phyloP scores from a whole-genome alignment of 2,797 vertebrate genomes.

The Sebastes itinus region DNA sequence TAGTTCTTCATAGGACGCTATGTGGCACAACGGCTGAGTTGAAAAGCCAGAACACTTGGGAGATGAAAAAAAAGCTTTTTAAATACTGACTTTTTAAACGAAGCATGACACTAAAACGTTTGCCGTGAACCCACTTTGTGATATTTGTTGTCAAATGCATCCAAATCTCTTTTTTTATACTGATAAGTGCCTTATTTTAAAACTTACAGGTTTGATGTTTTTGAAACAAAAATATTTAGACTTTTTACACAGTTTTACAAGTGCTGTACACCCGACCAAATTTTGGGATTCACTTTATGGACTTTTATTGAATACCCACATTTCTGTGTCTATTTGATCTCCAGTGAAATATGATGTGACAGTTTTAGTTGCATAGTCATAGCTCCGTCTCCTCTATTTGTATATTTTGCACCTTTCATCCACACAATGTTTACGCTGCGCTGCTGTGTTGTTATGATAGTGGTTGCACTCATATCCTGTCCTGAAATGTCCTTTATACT shows the following conservation, averaged over 20 bases:
- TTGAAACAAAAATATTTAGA: constrained; percentile 17
- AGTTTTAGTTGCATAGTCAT: constrained; percentile 23
- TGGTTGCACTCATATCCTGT: constrained; percentile 28
- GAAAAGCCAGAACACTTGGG: constrained; percentile 53
- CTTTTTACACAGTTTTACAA: constrained; percentile 25
- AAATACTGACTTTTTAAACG: constrained; percentile 41
- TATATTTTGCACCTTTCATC: constrained; percentile 85
- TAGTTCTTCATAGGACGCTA: constrained; percentile 54
- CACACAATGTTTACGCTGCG: constrained; percentile 73
- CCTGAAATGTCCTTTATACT: neutral
- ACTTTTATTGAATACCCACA: neutral
- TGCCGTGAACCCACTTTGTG: constrained; percentile 56
- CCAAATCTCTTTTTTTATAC: constrained; percentile 46
- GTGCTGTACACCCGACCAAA: constrained; percentile 39
- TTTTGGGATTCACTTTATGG: constrained; percentile 23
- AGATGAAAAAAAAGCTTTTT: constrained; percentile 48
- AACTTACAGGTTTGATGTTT: constrained; percentile 29
- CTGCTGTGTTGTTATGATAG: constrained; percentile 49
- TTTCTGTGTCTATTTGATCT: constrained; percentile 34
- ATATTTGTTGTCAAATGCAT: constrained; percentile 43
- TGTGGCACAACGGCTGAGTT: constrained; percentile 26
- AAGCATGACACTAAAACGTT: constrained; percentile 64
- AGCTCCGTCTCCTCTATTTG: constrained; percentile 48
- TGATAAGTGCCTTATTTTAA: constrained; percentile 78
- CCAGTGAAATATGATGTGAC: constrained; percentile 34